Evolutionary conservation across 2,888 invertebrate species (phyloP), one percentile per base, ranked within the genome.

Genomic region (Drosophila nr. perissopoda): DNA sequence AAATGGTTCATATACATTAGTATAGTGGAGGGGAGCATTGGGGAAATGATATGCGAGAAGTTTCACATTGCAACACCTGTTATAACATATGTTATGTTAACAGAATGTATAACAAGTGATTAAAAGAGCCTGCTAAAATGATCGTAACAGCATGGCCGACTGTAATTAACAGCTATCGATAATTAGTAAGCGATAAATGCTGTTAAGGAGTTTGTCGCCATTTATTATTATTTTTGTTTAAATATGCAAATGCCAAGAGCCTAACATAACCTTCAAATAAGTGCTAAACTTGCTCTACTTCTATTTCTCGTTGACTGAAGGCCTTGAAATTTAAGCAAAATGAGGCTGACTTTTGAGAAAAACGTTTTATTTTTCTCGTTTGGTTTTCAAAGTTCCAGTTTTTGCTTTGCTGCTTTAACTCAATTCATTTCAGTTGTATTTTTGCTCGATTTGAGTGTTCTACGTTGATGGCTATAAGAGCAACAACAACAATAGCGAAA

Each of bases 341-440:
- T 21, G 7, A 2, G 3, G 18, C 36, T 16, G 7, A 36, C 36
- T 7, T 8, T 38, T 18, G 3, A 53, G 4, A n/a, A 6, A 8
- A 33, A n/a, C 51, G 18, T 8, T 18, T 38, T 8, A 79, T 82
- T 89, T 79, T 73, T 64, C 63, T 59, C 68, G 65, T 69, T 27
- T 21, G 42, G 52, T 71, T 82, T 84, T 89, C 68, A 87, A 76
- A 76, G 73, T 84, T 88, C 82, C 72, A 74, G 60, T 76, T 79
- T 76, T 87, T 84, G 58, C 80, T 29, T n/a, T 56, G 27, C 11
- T 27, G 49, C 49, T 49, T 38, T n/a, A 56, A 27, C 36, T 68
- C 73, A 75, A 87, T 76, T 85, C 85, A 89, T 89, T 89, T 82
- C 73, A 88, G 86, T 69, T 79, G 79, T 69, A 84, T 69, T 87